Evolutionary conservation across 2,888 invertebrate species (phyloP).

Genomic region (Metalampra italica): DNA sequence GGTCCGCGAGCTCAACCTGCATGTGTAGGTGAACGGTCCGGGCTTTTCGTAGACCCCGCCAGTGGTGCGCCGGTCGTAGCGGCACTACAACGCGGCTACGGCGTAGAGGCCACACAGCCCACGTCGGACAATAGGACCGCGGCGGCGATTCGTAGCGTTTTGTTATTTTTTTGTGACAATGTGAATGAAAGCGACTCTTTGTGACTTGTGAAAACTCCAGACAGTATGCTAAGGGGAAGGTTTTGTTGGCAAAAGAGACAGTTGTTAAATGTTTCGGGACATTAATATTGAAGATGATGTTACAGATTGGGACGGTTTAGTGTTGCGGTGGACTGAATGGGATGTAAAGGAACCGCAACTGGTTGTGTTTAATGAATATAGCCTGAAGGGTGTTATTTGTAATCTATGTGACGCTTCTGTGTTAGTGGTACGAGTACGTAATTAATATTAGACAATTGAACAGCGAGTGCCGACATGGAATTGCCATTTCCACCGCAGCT

Average conservation of each 20-base stretch:
- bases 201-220: conserved; percentile 49
- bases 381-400: conserved; percentile 26
- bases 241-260: conserved; percentile 40
- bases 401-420: conserved; percentile 49
- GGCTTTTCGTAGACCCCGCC: conserved; percentile 71
- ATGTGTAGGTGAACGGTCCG: conserved; percentile 66
- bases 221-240: conserved; percentile 42
- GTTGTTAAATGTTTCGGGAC: conserved; percentile 44
- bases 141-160: conserved; percentile 61
- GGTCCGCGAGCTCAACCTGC: conserved; percentile 40
- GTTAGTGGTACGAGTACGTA: conserved; percentile 39
- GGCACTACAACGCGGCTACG: conserved; percentile 64
- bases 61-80: conserved; percentile 67
- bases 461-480: conserved; percentile 50
- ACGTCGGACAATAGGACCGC: conserved; percentile 59
- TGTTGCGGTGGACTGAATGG: conserved; percentile 41
- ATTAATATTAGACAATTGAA: conserved; percentile 46
- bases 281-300: conserved; percentile 17
- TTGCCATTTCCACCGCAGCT: conserved; percentile 30
- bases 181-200: conserved; percentile 61
- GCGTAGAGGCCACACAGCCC: conserved; percentile 43
- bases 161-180: conserved; percentile 62
- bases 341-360: conserved; percentile 30
- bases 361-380: conserved; percentile 36
- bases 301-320: conserved; percentile 41